A percentile compares a stretch with the other conserved stretches of the same genome.
These are phyloP conservation scores for Semotilus atromaculatus DNA, from an alignment of 2,797 vertebrate species.

Conservation along the genomic window DNA sequence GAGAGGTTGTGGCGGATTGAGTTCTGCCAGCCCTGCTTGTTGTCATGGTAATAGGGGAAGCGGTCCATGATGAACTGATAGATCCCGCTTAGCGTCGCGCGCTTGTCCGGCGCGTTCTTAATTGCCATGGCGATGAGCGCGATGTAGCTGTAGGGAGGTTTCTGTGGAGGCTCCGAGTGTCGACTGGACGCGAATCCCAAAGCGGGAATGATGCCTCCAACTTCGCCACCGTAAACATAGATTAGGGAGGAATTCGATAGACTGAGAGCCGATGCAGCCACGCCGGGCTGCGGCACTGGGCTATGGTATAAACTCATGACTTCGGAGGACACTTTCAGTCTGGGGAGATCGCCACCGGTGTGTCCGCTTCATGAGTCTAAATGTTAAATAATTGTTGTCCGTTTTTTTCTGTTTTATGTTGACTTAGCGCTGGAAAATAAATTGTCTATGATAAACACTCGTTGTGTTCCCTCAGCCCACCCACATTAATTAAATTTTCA, in stretches of 20 bases:
- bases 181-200: constrained; percentile 83
- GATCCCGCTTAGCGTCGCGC: constrained; percentile 92
- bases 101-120: constrained; percentile 88
- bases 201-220: constrained; percentile 78
- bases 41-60: constrained; percentile 95
- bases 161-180: constrained; percentile 91
- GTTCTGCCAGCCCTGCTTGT: constrained; percentile 93
- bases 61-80: constrained; percentile 97
- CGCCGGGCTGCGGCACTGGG: constrained; percentile 66
- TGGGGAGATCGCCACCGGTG: constrained; percentile 59
- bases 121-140: constrained; percentile 98
- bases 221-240: constrained; percentile 86
- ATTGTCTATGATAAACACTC: constrained; percentile 98
- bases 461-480: constrained; percentile 94
- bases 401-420: constrained; percentile 95
- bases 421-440: constrained; percentile 99
- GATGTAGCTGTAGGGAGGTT: constrained; percentile 98
- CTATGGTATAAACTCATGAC: constrained; percentile 86
- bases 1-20: constrained; percentile 88
- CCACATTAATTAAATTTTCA: constrained; percentile 99
- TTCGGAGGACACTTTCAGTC: constrained; percentile 44
- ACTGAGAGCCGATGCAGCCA: constrained; percentile 67
- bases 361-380: constrained; percentile 84
- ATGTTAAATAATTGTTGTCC: constrained; percentile 96
- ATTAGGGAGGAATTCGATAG: constrained; percentile 81